These are phyloP conservation scores for Hesperophylax magnus DNA, from an alignment of 1,140 invertebrate species.

Conservation along the genomic window DNA sequence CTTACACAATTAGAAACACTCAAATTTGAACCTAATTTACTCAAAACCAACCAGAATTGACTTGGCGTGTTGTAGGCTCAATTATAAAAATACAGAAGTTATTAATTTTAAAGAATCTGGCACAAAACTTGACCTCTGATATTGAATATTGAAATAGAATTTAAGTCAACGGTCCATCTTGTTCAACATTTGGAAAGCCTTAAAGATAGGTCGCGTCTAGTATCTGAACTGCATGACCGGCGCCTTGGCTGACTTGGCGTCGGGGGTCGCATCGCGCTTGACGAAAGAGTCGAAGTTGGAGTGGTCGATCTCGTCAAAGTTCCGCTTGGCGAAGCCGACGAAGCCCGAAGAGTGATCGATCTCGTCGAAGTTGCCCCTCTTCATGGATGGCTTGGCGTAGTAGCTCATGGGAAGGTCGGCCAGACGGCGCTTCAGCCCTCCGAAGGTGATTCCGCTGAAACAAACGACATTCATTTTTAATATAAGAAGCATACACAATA, in stretches of 20 bases:
- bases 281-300: slow-evolving; percentile 47
- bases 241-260: neutral
- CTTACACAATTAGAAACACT: too few species aligned
- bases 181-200: neutral
- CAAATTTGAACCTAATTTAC: too few species aligned
- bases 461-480: too few species aligned
- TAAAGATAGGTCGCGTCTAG: neutral
- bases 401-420: slow-evolving; percentile 18
- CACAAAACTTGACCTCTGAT: neutral
- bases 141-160: slow-evolving; percentile 18
- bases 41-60: too few species aligned
- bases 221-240: slow-evolving; percentile 18
- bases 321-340: slow-evolving; percentile 63
- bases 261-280: slow-evolving; percentile 9
- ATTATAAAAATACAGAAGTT: neutral
- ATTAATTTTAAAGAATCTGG: neutral
- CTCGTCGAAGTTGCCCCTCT: slow-evolving; percentile 75
- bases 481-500: too few species aligned
- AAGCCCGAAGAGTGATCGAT: slow-evolving; percentile 71
- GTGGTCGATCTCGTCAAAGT: slow-evolving; percentile 54
- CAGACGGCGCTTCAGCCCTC: slow-evolving; percentile 36
- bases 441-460: slow-evolving; percentile 41
- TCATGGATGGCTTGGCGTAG: slow-evolving; percentile 39
- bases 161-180: neutral
- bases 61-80: too few species aligned